These are phyloP conservation scores for Sciurus vulgaris DNA, from an alignment of 2,797 vertebrate species.

Conservation along the genomic window DNA sequence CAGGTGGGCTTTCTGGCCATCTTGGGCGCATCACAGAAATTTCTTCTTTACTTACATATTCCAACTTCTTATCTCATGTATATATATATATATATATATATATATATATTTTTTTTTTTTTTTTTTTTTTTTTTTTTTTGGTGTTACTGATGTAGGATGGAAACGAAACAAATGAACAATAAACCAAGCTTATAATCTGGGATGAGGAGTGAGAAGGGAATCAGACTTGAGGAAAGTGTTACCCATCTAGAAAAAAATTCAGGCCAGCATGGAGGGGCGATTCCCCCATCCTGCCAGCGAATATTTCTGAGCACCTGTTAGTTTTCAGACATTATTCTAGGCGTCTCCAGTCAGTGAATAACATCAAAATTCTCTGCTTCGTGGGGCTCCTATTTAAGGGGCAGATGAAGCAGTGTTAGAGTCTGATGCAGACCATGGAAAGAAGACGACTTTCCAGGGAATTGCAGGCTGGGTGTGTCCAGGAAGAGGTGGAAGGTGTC, in stretches of 20 bases:
- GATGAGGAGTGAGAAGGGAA: neutral
- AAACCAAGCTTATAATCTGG: neutral
- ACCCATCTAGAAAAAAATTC: neutral
- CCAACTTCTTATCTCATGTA: neutral
- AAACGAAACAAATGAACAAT: neutral
- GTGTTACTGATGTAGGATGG: neutral
- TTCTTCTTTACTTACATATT: neutral
- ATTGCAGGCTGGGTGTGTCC: neutral
- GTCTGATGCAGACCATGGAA: neutral
- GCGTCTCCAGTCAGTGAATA: neutral
- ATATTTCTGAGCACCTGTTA: neutral
- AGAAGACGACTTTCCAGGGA: neutral
- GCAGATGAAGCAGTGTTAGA: neutral
- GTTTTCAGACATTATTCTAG: neutral
- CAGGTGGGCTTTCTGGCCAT: no score
- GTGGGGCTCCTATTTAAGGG: neutral
- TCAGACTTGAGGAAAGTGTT: neutral
- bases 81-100: neutral
- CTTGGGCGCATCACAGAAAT: neutral
- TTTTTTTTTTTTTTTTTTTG: neutral
- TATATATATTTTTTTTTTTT: neutral
- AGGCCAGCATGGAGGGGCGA: neutral
- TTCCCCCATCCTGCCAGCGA: neutral
- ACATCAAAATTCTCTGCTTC: neutral
- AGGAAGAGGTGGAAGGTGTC: neutral